phyloP scores from a whole-genome alignment of 2,888 invertebrate species.

The Colostygia pectinataria region DNA sequence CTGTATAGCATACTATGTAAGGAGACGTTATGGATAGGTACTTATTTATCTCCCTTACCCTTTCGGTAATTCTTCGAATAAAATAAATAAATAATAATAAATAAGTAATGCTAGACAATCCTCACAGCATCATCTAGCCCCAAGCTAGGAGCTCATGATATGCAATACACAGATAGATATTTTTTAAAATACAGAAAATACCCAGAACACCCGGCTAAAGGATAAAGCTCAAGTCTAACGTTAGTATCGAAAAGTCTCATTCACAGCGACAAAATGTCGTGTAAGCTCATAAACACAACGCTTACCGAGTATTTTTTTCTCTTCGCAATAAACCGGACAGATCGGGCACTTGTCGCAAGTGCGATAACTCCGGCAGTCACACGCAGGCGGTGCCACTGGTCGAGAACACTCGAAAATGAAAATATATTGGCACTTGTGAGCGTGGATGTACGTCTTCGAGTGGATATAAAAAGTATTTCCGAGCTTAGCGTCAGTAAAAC shows the following conservation, averaged over 20 bases:
- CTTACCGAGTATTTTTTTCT: conserved; percentile 59
- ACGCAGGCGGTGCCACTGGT: conserved; percentile 63
- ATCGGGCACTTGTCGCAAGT: conserved; percentile 55
- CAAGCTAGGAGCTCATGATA: too few relatives aligned
- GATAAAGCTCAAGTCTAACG: too few relatives aligned
- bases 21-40: too few relatives aligned
- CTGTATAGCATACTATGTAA: too few relatives aligned
- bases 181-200: too few relatives aligned
- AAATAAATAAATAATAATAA: too few relatives aligned
- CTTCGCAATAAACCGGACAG: conserved; percentile 57
- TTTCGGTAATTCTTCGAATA: too few relatives aligned
- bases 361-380: conserved; percentile 71
- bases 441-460: conserved; percentile 42
- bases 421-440: conserved; percentile 62
- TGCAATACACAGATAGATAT: too few relatives aligned
- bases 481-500: conserved; percentile 2
- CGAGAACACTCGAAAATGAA: conserved; percentile 54
- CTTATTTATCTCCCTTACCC: too few relatives aligned
- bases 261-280: conserved; percentile 31
- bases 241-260: background rate
- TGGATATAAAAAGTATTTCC: conserved; percentile 21
- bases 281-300: conserved; percentile 53
- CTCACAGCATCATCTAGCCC: too few relatives aligned
- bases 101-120: too few relatives aligned
- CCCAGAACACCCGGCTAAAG: too few relatives aligned